phyloP scores from a whole-genome alignment of 2,113 vertebrate species.

The Macaca fascicularis region T2T-MFA8v1.1 NC_088390.1:9312001-9312500 shows the following conservation, averaged over 20 bases:
- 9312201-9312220: neutral
- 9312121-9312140: neutral
- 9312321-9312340: neutral
- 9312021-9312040: neutral
- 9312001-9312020: fast-evolving
- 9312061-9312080: neutral
- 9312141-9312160: neutral
- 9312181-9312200: fast-evolving
- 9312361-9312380: neutral
- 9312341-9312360: fast-evolving
- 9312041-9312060: neutral
- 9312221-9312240: neutral
- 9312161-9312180: neutral
- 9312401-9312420: neutral
- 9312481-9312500: neutral
- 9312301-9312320: neutral
- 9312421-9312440: fast-evolving
- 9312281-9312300: fast-evolving
- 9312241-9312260: neutral
- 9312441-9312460: neutral
- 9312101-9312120: neutral
- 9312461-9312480: neutral
- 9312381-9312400: fast-evolving
- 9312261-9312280: neutral
- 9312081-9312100: neutral